Percentiles rank a stretch among this genome's conserved stretches.
phyloP scores from a whole-genome alignment of 2,113 vertebrate species.

The Gambusia affinis region DNA sequence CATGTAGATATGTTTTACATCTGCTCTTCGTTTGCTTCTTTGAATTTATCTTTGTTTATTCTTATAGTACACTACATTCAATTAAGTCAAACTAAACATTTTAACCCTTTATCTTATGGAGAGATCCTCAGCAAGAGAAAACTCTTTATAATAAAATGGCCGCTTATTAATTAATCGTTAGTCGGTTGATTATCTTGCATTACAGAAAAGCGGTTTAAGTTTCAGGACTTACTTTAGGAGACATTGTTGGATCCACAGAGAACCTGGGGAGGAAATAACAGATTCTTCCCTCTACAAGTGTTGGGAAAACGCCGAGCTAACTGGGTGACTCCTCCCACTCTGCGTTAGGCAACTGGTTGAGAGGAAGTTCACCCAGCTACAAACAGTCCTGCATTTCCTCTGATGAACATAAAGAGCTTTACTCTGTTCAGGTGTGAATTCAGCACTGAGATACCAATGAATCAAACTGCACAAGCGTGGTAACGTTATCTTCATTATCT shows the following conservation, averaged over 20 bases:
- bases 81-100: too few species aligned
- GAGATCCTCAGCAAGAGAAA: too few species aligned
- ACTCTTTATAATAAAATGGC: too few species aligned
- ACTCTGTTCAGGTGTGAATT: not conserved
- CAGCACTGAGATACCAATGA: not conserved
- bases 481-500: conserved; percentile 47
- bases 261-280: not conserved
- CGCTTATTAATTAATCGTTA: too few species aligned
- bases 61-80: too few species aligned
- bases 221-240: conserved; percentile 48
- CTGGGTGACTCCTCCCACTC: conserved; percentile 42
- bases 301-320: conserved; percentile 7
- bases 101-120: too few species aligned
- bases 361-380: not conserved
- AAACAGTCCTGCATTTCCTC: not conserved
- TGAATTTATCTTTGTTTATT: too few species aligned
- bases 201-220: not conserved
- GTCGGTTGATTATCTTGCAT: too few species aligned
- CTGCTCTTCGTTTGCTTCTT: too few species aligned
- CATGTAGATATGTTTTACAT: too few species aligned
- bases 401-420: not conserved
- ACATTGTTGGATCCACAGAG: conserved; percentile 36
- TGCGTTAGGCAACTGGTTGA: conserved; percentile 12
- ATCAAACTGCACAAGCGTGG: conserved; percentile 26
- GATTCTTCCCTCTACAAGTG: conserved; percentile 11